phyloP scores from a whole-genome alignment of 2,113 vertebrate genomes.

The Podarcis raffonei region DNA sequence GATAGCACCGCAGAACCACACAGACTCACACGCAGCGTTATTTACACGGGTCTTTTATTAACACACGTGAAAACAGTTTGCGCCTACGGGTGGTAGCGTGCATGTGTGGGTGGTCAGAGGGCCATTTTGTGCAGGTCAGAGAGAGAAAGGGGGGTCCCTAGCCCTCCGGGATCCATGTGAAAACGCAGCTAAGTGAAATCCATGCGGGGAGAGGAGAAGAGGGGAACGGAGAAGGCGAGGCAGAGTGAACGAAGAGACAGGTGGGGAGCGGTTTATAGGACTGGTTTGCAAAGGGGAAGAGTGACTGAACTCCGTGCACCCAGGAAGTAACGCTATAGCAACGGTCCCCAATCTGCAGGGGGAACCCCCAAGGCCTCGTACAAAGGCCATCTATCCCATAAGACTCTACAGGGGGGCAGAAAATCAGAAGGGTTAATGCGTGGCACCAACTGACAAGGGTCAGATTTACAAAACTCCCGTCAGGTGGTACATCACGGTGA shows the following conservation, averaged over 20 bases:
- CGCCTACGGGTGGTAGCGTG: background rate
- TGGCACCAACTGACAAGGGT: background rate
- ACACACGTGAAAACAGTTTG: conserved; percentile 20
- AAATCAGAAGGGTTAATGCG: background rate
- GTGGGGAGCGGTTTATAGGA: background rate
- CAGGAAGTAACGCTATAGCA: conserved; percentile 10
- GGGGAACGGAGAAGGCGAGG: background rate
- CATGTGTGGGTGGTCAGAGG: background rate
- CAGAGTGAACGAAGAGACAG: background rate
- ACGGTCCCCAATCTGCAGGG: background rate
- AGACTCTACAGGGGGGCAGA: background rate
- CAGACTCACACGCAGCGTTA: background rate
- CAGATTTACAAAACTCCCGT: no score
- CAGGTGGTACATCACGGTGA: no score
- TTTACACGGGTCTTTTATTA: conserved; percentile 31
- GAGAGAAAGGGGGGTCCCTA: background rate
- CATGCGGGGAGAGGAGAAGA: background rate
- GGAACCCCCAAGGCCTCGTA: no score
- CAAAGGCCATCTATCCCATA: background rate
- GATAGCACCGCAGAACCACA: background rate
- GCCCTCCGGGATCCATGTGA: background rate
- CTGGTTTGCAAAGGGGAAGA: background rate
- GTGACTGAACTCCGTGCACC: background rate
- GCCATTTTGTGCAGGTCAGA: background rate
- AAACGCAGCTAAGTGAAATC: conserved; percentile 9